A percentile compares a stretch with the other conserved stretches of the same genome.
Evolutionary conservation across 2,888 invertebrate genomes (phyloP).

Genomic region (Drepana falcataria): DNA sequence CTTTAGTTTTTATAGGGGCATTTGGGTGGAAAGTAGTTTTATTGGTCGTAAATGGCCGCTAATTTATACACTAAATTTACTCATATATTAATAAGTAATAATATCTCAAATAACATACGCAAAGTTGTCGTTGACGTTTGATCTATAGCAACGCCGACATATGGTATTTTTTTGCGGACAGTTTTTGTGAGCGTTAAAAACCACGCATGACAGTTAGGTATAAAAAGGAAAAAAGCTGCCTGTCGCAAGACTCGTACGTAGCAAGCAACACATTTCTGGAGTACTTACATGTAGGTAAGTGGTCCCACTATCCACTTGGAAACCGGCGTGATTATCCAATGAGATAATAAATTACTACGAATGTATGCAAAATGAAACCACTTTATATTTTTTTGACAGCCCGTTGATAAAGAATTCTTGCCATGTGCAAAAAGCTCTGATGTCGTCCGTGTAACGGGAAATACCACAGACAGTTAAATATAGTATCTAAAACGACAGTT

Average conservation of each 20-base stretch:
- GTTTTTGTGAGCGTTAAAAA: too few species aligned
- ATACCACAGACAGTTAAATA: background rate
- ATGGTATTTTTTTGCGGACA: too few species aligned
- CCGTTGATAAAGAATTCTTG: background rate
- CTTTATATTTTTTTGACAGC: background rate
- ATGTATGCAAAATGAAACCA: conserved; percentile 23
- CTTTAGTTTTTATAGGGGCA: too few species aligned
- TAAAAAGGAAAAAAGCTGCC: background rate
- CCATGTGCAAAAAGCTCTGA: too few species aligned
- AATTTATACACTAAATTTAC: too few species aligned
- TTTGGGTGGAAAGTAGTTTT: too few species aligned
- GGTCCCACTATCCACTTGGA: conserved; percentile 19
- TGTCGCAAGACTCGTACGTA: conserved; percentile 28
- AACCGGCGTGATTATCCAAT: conserved; percentile 31
- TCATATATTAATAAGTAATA: too few species aligned
- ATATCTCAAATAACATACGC: too few species aligned
- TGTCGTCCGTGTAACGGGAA: too few species aligned
- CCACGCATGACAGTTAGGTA: background rate
- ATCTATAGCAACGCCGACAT: too few species aligned
- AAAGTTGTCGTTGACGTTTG: too few species aligned
- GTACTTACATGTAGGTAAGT: background rate
- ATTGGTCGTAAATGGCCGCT: too few species aligned
- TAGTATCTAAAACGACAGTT: background rate
- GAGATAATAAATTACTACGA: conserved; percentile 28
- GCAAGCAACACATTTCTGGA: conserved; percentile 18